Evolutionary conservation across 2,113 vertebrate genomes (phyloP).

Genomic region (Chiloscyllium plagiosum): DNA sequence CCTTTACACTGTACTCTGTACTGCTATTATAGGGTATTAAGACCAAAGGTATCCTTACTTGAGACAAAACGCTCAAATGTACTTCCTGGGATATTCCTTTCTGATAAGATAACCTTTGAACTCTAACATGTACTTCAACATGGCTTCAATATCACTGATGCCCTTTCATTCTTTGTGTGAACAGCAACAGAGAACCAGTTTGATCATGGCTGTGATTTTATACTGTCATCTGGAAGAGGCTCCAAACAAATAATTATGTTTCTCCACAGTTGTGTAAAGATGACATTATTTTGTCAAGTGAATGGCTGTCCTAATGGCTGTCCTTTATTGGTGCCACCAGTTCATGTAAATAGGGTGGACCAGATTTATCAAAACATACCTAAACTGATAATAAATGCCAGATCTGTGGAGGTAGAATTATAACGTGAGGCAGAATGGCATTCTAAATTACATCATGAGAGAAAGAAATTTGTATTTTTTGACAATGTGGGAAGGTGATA

Average conservation of each 20-base stretch:
- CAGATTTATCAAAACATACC: neutral
- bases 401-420: neutral
- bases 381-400: neutral
- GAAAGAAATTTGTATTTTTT: neutral
- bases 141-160: neutral
- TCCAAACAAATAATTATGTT: neutral
- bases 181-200: neutral
- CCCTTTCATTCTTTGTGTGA: neutral
- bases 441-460: neutral
- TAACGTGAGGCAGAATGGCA: neutral
- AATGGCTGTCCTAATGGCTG: neutral
- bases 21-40: no score
- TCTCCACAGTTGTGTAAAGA: neutral
- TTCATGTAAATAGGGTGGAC: neutral
- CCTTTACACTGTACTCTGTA: no score
- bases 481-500: neutral
- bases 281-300: neutral
- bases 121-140: neutral
- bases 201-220: neutral
- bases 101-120: neutral
- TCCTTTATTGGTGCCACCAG: neutral
- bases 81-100: neutral
- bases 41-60: neutral
- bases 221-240: neutral
- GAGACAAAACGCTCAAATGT: neutral